Evolutionary conservation across 2,113 vertebrate species (phyloP).

Genomic region (Pelmatolapia mariae): DNA sequence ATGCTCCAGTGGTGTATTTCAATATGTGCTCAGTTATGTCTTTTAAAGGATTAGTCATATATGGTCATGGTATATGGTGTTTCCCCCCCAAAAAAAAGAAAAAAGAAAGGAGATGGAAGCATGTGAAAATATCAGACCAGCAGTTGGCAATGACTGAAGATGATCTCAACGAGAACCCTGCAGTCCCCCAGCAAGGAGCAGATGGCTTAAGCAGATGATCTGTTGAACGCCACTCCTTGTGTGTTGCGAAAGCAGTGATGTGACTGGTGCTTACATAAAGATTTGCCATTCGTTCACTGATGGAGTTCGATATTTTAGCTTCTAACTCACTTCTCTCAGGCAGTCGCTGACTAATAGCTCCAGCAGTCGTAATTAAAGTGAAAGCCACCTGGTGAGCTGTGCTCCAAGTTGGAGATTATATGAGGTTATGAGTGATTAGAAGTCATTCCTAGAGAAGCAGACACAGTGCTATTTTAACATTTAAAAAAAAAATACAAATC

Average conservation of each 20-base stretch:
- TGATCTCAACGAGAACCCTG: slow-evolving; percentile 17
- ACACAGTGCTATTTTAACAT: neutral
- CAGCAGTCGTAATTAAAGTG: neutral
- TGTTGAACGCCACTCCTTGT: slow-evolving; percentile 13
- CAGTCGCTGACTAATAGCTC: neutral
- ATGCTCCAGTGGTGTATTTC: neutral
- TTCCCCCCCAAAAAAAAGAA: neutral
- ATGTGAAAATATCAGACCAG: neutral
- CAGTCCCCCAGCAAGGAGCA: slow-evolving; percentile 11
- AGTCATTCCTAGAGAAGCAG: neutral
- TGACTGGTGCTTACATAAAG: neutral
- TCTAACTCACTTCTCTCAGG: neutral
- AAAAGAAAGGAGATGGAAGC: neutral
- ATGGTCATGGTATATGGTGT: neutral
- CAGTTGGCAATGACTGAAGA: slow-evolving; percentile 22
- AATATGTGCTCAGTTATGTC: neutral
- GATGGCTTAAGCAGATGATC: slow-evolving; percentile 47
- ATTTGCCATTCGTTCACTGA: neutral
- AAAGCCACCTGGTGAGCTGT: neutral
- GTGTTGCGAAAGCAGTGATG: neutral
- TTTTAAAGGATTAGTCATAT: neutral
- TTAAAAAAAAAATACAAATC: neutral
- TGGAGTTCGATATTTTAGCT: neutral
- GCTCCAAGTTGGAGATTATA: neutral
- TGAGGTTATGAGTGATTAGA: neutral